Evolutionary conservation across 2,797 vertebrate species (phyloP).

Genomic region (Yasuhikotakia modesta): DNA sequence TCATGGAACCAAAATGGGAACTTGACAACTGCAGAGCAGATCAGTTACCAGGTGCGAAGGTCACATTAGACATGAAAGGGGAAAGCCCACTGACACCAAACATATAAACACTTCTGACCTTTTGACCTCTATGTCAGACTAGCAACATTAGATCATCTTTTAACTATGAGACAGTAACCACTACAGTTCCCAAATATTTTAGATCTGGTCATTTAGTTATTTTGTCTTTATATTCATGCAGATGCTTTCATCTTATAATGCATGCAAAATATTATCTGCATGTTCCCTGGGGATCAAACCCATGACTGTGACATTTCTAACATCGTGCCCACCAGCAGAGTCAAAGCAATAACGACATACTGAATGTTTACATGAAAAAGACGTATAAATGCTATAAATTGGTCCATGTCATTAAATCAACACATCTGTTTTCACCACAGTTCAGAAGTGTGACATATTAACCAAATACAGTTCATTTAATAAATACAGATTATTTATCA

Average conservation of each 20-base stretch:
- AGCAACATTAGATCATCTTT: not conserved
- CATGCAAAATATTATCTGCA: not conserved
- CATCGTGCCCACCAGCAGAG: not conserved
- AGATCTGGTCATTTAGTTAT: not conserved
- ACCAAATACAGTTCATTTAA: not conserved
- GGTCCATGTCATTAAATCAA: not conserved
- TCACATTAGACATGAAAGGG: slow-evolving; percentile 64
- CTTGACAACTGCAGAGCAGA: slow-evolving; percentile 73
- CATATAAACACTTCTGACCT: slow-evolving; percentile 45
- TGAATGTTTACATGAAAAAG: not conserved
- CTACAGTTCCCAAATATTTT: not conserved
- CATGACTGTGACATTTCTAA: not conserved
- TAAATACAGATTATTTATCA: no score
- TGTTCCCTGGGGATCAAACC: not conserved
- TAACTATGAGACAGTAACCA: not conserved
- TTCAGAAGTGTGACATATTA: not conserved
- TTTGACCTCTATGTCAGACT: not conserved
- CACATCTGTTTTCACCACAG: not conserved
- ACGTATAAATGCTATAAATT: not conserved
- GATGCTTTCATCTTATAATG: not conserved
- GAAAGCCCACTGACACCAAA: slow-evolving; percentile 53
- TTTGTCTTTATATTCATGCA: not conserved
- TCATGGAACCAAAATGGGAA: slow-evolving; percentile 76
- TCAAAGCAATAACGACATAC: not conserved
- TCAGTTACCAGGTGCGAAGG: slow-evolving; percentile 71